Conservation (phyloP, 2,888 invertebrate genomes). For the Malachius bipustulatus region DNA sequence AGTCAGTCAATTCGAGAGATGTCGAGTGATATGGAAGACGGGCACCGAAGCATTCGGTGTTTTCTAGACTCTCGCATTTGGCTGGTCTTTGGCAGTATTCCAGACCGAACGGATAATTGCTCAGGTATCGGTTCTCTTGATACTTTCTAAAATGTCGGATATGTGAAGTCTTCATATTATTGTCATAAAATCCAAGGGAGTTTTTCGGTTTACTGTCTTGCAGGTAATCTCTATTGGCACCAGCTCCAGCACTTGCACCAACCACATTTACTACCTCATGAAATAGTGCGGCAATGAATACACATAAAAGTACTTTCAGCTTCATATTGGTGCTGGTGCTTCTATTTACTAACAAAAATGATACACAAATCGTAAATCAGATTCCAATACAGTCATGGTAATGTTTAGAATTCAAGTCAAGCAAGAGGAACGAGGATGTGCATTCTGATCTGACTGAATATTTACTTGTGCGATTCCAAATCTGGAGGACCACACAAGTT, state of each 20-base stretch:
- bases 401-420: too few species aligned
- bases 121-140: conserved; percentile 21
- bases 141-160: conserved; percentile 20
- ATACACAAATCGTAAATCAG: conserved; percentile 10
- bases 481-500: too few species aligned
- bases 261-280: too few species aligned
- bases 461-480: too few species aligned
- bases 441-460: too few species aligned
- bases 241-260: too few species aligned
- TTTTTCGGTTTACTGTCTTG: too few species aligned
- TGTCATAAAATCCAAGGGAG: background rate
- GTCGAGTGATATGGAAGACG: conserved; percentile 67
- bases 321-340: background rate
- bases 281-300: too few species aligned
- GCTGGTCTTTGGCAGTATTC: conserved; percentile 59
- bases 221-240: too few species aligned
- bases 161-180: conserved; percentile 13
- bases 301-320: too few species aligned
- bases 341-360: conserved; percentile 7
- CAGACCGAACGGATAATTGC: conserved; percentile 35
- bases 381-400: too few species aligned
- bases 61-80: conserved; percentile 54
- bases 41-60: conserved; percentile 63
- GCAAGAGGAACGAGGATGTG: too few species aligned
- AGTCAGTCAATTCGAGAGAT: conserved; percentile 63